Percentiles rank a stretch among this genome's conserved stretches.
These are phyloP conservation scores for Zosterops lateralis DNA, from an alignment of 2,113 vertebrate genomes.

Conservation along the genomic window DNA sequence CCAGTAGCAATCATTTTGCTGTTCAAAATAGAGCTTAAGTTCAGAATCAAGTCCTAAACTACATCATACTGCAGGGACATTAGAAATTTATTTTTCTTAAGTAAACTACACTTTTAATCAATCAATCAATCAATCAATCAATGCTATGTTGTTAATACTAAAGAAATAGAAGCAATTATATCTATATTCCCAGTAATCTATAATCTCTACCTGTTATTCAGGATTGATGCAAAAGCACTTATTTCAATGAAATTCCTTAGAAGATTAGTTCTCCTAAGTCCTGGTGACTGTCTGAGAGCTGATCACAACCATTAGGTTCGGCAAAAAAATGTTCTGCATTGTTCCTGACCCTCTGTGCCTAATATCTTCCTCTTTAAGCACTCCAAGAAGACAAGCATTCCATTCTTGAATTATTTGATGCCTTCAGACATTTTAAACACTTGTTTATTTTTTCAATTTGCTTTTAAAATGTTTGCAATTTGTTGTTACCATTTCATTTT, in stretches of 20 bases:
- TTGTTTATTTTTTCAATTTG: background rate
- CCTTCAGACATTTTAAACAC: background rate
- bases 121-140: background rate
- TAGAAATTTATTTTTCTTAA: background rate
- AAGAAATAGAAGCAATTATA: background rate
- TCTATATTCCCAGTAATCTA: background rate
- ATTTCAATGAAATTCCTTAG: background rate
- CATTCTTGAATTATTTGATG: background rate
- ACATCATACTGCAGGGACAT: background rate
- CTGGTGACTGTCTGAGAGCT: background rate
- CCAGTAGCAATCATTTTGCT: background rate
- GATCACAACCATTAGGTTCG: background rate
- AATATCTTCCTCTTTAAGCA: background rate
- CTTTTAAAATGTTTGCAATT: background rate
- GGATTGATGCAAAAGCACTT: background rate
- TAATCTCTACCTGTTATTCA: background rate
- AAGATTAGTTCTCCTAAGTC: background rate
- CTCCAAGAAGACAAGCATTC: background rate
- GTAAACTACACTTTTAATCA: background rate
- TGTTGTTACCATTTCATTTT: background rate
- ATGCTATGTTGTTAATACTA: background rate
- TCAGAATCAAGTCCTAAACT: background rate
- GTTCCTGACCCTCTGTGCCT: fast-evolving
- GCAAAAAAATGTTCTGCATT: background rate
- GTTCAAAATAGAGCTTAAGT: background rate